Evolutionary conservation across 2,888 invertebrate species (phyloP), one percentile per base, ranked within the genome.

Genomic region (Sialis lutaria): DNA sequence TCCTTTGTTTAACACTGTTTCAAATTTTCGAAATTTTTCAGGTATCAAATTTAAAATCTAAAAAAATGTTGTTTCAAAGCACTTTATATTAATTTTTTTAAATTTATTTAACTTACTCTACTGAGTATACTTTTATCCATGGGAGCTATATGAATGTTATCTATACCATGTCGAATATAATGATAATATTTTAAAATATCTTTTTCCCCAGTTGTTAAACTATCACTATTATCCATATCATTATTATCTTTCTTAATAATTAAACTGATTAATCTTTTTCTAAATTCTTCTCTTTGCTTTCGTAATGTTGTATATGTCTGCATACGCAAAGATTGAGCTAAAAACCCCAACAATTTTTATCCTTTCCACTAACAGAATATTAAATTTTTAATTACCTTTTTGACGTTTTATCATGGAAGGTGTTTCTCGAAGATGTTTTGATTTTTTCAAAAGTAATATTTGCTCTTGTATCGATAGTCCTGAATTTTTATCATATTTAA

Each of bases 111-210:
- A 39, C 53, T 53, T 54, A 79, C 80, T 52, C 69, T 69, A 40
- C 74, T 69, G 49, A 92, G 68, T 58, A 87, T 78, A 55, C 72
- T 71, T 48, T 75, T 72, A 58, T 86, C 85, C 60, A 93, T 72
- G 2, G 90, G 83, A 1, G 90, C 85, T 0, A 93, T 86, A 60
- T 91, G 84, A 51, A 83, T 79, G 2, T 90, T 90, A 59, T 91
- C 91, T 40, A 93, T 83, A 0, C 92, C 93, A 62, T 90, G 82
- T 56, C 82, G 80, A 44, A 93, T 77, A 58, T 91, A 95, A 63
- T 88, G 90, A 62, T 90, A 88, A 64, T 93, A 93, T 52, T 89
- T 74, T 45, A 84, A 63, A 56, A 82, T 64, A 59, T 84, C 78
- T 54, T 74, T 74, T 57, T 86, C 83, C 41, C 74, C 72, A 2